Percentiles rank a stretch among this genome's conserved stretches.
These are phyloP conservation scores for Falco biarmicus DNA, from an alignment of 2,797 vertebrate species.

Conservation along the genomic window DNA sequence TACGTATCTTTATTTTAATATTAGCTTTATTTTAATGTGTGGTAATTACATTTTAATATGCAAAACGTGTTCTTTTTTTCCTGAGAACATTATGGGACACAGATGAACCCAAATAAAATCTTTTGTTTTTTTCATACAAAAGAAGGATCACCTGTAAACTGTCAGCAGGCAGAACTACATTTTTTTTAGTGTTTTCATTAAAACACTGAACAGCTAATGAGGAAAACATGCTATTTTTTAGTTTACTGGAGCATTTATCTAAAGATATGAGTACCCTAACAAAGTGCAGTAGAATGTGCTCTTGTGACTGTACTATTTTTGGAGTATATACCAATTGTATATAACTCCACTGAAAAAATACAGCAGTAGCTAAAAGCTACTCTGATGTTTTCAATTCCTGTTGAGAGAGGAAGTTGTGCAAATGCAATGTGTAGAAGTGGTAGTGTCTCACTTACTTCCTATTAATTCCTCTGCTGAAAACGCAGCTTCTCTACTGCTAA, in stretches of 20 bases:
- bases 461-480: not conserved
- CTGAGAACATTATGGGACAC: rapidly evolving
- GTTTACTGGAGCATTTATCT: not conserved
- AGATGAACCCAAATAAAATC: not conserved
- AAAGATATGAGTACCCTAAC: not conserved
- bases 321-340: not conserved
- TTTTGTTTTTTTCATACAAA: rapidly evolving
- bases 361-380: not conserved
- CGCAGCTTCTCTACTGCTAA: not conserved
- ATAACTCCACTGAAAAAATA: not conserved
- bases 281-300: not conserved
- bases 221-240: not conserved
- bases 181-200: not conserved
- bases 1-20: not conserved
- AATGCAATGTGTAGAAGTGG: not conserved
- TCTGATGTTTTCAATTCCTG: not conserved
- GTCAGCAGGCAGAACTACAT: not conserved
- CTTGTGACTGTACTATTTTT: not conserved
- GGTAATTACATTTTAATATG: not conserved
- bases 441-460: not conserved
- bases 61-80: not conserved
- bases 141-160: not conserved
- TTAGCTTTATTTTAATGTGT: not conserved
- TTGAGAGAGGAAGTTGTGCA: not conserved
- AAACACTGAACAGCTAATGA: not conserved